Evolutionary conservation across 2,113 vertebrate genomes (phyloP), one percentile per base, ranked within the genome.

Genomic region (Thermophis baileyi): DNA sequence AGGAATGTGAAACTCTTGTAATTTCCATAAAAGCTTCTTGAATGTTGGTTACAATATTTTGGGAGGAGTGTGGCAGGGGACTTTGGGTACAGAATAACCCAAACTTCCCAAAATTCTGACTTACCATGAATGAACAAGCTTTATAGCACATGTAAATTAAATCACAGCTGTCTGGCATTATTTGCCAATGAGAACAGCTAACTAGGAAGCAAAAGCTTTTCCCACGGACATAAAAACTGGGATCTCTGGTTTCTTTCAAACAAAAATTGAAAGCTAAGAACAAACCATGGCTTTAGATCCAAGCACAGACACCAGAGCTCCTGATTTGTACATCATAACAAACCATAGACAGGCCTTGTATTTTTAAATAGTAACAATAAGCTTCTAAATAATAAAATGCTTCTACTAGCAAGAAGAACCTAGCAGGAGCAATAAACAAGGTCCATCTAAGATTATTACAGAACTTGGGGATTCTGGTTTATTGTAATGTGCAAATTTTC

Each of bases 1-100:
- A 6, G 0, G 7, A 30, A 18, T 1, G 0, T 0, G 9, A 35
- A 0, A 18, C 24, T 16, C 2, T 74, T 69, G 27, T 30, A 8
- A 22, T 27, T 50, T 89, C 8, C 53, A 9, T 60, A 30, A 50
- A 49, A 27, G 46, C 22, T 50, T 87, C 30, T 63, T 50, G 20
- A 16, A 25, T 46, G 40, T 6, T 20, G 46, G 11, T 20, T 49
- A 89, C 44, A 85, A 25, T 85, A 25, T 90, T n/a, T 11, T 18
- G 44, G 25, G 63, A n/a, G 22, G 5, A 22, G 1, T 1, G 11
- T 3, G 47, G 7, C 12, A 87, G 46, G 30, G 63, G 57, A 30
- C 30, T 69, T 69, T 69, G 11, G 60, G 12, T 63, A 63, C 60
- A 69, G 27, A 69, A 69, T 16, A 69, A n/a, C 14, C 63, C 14